Conservation (phyloP, 2,888 invertebrate genomes). For the Drosophila testacea region DNA sequence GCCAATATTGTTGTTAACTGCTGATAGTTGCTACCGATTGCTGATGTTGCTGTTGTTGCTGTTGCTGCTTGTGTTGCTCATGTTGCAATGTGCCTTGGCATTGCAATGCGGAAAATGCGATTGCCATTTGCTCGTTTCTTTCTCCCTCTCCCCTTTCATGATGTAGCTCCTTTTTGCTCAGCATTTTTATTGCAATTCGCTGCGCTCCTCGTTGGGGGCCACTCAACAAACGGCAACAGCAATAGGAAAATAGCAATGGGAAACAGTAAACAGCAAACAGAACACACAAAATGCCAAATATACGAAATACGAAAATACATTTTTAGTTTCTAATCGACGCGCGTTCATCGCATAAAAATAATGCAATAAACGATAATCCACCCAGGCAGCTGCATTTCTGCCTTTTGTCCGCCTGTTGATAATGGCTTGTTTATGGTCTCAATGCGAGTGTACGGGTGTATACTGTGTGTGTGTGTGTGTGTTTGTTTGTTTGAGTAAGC, state of each 20-base stretch:
- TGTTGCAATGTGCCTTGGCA: conserved; percentile 39
- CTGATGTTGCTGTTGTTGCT: conserved; percentile 30
- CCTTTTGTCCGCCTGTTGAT: conserved; percentile 59
- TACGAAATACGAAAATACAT: conserved; percentile 60
- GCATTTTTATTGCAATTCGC: conserved; percentile 70
- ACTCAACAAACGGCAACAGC: conserved; percentile 35
- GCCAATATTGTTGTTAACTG: conserved; percentile 82
- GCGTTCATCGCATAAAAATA: conserved; percentile 82
- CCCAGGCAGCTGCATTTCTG: conserved; percentile 62
- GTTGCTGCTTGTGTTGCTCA: conserved; percentile 22
- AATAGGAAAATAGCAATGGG: conserved; percentile 6
- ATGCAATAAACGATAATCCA: conserved; percentile 79
- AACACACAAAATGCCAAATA: conserved; percentile 21
- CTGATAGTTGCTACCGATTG: conserved; percentile 74
- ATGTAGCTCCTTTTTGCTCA: conserved; percentile 31
- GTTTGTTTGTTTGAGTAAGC: background rate
- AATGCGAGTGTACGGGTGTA: conserved; percentile 3
- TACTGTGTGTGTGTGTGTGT: conserved; percentile 3
- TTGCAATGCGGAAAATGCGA: conserved; percentile 73
- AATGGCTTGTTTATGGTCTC: conserved; percentile 62
- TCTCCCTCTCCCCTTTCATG: background rate
- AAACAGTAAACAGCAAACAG: conserved; percentile 21
- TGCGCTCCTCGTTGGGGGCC: conserved; percentile 52
- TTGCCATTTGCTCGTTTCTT: conserved; percentile 61
- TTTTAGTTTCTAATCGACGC: conserved; percentile 80